Conservation (phyloP, 2,888 invertebrate genomes). For the Cryptophagus acutangulus region DNA sequence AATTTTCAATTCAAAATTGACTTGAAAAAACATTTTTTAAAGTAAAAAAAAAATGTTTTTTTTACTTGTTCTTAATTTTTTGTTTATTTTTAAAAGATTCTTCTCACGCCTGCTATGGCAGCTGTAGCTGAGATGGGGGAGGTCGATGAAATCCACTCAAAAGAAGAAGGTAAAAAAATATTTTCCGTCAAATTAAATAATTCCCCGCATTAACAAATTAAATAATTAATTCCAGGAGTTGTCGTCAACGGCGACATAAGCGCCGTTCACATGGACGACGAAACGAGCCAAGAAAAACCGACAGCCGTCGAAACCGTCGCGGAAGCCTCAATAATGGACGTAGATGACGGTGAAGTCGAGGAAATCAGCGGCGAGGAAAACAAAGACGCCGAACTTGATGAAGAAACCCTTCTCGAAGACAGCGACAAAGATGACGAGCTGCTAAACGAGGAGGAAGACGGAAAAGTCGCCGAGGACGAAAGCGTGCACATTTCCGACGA, state of each 20-base stretch:
- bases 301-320: slow-evolving; percentile 25
- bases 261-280: slow-evolving; percentile 31
- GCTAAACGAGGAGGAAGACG: slow-evolving; percentile 9
- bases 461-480: too few relatives aligned
- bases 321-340: background rate
- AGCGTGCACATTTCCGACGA: too few relatives aligned
- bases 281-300: slow-evolving; percentile 27
- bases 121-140: slow-evolving; percentile 46
- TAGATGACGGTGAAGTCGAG: slow-evolving; percentile 15
- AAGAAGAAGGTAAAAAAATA: slow-evolving; percentile 38
- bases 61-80: too few relatives aligned
- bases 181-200: slow-evolving; percentile 20
- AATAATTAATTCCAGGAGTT: slow-evolving; percentile 24
- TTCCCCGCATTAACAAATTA: slow-evolving; percentile 4
- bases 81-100: slow-evolving; percentile 24
- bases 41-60: background rate
- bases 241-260: slow-evolving; percentile 42
- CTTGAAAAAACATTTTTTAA: background rate
- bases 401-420: slow-evolving; percentile 12
- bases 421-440: slow-evolving; percentile 20
- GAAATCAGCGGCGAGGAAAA: slow-evolving; percentile 13
- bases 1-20: too few relatives aligned
- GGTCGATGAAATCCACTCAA: slow-evolving; percentile 45
- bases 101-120: slow-evolving; percentile 41
- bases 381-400: slow-evolving; percentile 15